phyloP scores from a whole-genome alignment of 2,113 vertebrate genomes.

The Dipodomys spectabilis region DNA sequence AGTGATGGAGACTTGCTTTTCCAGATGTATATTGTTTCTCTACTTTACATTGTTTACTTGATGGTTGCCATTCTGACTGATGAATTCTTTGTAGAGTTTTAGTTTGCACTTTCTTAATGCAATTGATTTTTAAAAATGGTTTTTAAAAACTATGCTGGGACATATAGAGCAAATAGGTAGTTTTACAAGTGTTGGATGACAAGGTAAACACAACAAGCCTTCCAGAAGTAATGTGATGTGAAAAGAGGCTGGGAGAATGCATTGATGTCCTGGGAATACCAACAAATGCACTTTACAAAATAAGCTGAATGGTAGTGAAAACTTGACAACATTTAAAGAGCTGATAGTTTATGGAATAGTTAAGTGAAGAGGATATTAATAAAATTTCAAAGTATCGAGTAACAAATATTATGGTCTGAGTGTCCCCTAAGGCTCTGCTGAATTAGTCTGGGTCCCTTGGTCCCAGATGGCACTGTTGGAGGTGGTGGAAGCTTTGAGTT shows the following conservation, averaged over 20 bases:
- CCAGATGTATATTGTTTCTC: too few species aligned
- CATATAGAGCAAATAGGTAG: background rate
- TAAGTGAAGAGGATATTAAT: slow-evolving; percentile 3
- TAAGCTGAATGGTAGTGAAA: background rate
- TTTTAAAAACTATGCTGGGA: background rate
- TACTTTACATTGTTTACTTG: too few species aligned
- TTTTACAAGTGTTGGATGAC: background rate
- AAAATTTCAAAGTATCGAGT: slow-evolving; percentile 4
- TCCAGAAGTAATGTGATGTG: background rate
- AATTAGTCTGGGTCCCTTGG: too few species aligned
- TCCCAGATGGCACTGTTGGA: background rate
- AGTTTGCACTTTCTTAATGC: too few species aligned
- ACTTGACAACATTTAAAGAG: background rate
- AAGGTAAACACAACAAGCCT: background rate
- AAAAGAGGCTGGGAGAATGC: background rate
- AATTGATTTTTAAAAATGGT: background rate
- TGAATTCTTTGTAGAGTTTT: too few species aligned
- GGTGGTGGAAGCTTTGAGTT: background rate
- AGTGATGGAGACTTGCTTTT: too few species aligned
- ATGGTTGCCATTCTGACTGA: too few species aligned
- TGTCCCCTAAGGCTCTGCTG: too few species aligned
- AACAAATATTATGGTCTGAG: background rate
- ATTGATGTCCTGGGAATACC: background rate
- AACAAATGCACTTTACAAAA: background rate
- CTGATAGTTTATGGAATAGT: background rate